phyloP scores from a whole-genome alignment of 1,140 invertebrate species.

The Diabrotica undecimpunctata region DNA sequence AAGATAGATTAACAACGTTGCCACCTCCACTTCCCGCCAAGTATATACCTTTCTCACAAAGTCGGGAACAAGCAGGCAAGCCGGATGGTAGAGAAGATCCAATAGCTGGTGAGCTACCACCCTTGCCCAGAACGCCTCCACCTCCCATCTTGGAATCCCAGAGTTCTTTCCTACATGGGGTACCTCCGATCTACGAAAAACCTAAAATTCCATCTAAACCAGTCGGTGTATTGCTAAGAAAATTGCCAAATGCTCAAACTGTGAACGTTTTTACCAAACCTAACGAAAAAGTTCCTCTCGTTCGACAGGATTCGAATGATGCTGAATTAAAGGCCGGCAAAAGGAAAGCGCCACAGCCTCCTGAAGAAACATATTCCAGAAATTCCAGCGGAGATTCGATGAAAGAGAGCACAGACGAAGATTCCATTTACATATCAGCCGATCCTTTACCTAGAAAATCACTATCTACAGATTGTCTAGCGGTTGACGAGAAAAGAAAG shows the following conservation, averaged over 20 bases:
- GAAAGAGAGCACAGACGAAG: slow-evolving; percentile 12
- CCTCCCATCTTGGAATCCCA: slow-evolving; percentile 54
- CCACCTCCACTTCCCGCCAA: slow-evolving; percentile 10
- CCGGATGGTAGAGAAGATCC: slow-evolving; percentile 77
- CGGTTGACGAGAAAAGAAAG: slow-evolving; percentile 63
- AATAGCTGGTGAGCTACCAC: slow-evolving; percentile 62
- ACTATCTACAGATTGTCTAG: slow-evolving; percentile 68
- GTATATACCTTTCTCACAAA: slow-evolving; percentile 27
- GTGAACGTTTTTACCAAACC: slow-evolving; percentile 39
- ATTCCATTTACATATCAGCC: slow-evolving; percentile 48
- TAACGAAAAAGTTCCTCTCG: slow-evolving; percentile 47
- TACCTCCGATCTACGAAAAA: slow-evolving; percentile 56
- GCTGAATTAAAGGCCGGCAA: slow-evolving; percentile 36
- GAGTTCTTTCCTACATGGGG: slow-evolving; percentile 65
- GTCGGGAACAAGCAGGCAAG: slow-evolving; percentile 69
- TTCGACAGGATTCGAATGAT: slow-evolving; percentile 53
- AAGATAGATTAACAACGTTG: slow-evolving; percentile 8
- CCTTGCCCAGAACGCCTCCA: slow-evolving; percentile 62
- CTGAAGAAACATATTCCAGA: slow-evolving; percentile 49
- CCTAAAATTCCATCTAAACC: slow-evolving; percentile 64
- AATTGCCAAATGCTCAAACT: slow-evolving; percentile 26
- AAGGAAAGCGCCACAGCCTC: slow-evolving; percentile 63
- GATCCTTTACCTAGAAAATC: slow-evolving; percentile 64
- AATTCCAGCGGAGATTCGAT: slow-evolving; percentile 54
- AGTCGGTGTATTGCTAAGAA: slow-evolving; percentile 36